These are phyloP conservation scores for Callospermophilus lateralis DNA, from an alignment of 2,113 vertebrate species.

Conservation along the genomic window DNA sequence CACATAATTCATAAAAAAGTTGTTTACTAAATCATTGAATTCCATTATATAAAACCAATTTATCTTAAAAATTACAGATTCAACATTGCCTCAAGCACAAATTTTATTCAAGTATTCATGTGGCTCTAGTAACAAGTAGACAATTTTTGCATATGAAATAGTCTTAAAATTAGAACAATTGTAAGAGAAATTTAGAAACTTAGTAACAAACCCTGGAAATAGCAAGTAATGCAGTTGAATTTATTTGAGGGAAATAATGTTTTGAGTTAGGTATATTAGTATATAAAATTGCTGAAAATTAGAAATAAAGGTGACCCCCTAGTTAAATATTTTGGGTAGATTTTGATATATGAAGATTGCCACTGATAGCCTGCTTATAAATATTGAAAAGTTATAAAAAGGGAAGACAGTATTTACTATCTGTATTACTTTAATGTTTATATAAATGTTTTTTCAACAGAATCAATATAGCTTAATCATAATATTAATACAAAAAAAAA, in stretches of 20 bases:
- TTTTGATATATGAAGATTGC: neutral
- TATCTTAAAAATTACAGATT: conserved; percentile 18
- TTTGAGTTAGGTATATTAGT: neutral
- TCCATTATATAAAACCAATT: neutral
- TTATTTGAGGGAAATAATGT: neutral
- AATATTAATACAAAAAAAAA: neutral
- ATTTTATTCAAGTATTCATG: conserved; percentile 38
- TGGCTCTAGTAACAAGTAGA: neutral
- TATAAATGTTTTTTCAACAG: neutral
- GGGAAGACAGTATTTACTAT: neutral
- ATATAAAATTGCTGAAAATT: neutral
- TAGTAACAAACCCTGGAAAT: neutral
- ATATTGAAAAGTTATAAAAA: neutral
- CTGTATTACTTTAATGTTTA: neutral
- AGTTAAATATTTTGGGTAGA: neutral
- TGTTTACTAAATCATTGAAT: neutral
- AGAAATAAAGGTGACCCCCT: neutral
- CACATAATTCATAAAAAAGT: neutral
- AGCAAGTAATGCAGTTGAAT: neutral
- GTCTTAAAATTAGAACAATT: neutral
- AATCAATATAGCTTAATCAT: neutral
- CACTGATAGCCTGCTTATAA: neutral
- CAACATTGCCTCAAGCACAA: neutral
- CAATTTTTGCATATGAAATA: neutral
- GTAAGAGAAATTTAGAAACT: conserved; percentile 6